Conservation (phyloP, 2,888 invertebrate genomes). For the Hyles lineata region DNA sequence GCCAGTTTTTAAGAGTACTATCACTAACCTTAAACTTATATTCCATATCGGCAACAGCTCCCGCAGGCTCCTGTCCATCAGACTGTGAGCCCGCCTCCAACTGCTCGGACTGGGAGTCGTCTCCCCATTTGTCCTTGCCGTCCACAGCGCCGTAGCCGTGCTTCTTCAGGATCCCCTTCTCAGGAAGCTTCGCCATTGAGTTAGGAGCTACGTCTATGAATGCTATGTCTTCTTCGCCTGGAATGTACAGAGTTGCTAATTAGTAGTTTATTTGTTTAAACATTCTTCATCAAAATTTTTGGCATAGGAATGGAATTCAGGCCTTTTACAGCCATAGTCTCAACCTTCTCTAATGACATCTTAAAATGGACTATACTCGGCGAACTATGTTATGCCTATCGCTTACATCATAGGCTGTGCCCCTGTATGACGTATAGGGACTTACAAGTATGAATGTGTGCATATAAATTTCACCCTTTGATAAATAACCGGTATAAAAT, state of each 20-base stretch:
- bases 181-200: constrained; percentile 90
- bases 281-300: no score
- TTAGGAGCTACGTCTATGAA: constrained; percentile 92
- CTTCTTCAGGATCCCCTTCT: constrained; percentile 97
- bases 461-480: neutral
- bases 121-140: constrained; percentile 90
- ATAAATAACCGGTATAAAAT: no score
- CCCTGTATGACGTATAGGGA: no score
- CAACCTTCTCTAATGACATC: no score
- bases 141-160: constrained; percentile 91
- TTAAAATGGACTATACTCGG: no score
- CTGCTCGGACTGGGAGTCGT: constrained; percentile 89
- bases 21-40: constrained; percentile 90
- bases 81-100: constrained; percentile 88
- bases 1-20: neutral
- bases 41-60: constrained; percentile 91
- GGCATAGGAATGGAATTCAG: no score
- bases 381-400: no score
- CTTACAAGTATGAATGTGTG: neutral
- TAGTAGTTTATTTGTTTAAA: neutral
- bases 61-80: constrained; percentile 88
- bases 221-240: constrained; percentile 92
- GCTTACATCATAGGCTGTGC: no score
- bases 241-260: constrained; percentile 43
- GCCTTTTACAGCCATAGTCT: no score